Evolutionary conservation across 2,113 vertebrate species (phyloP).

Genomic region (Cichladusa arquata): DNA sequence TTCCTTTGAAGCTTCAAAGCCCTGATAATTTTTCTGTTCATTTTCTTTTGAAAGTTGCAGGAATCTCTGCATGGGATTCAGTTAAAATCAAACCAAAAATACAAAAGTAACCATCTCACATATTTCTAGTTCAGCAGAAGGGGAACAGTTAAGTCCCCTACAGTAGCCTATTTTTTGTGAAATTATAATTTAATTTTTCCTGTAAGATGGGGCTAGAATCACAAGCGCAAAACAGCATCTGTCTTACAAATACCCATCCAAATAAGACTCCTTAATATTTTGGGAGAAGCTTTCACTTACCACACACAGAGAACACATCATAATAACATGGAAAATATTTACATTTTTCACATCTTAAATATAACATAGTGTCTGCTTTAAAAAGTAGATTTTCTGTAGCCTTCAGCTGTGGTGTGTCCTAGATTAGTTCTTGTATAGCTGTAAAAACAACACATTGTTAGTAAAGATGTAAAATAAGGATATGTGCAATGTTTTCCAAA

Average conservation of each 20-base stretch:
- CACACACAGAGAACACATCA: background rate
- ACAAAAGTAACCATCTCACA: background rate
- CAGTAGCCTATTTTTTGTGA: background rate
- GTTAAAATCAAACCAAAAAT: background rate
- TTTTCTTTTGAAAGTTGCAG: background rate
- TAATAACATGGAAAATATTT: background rate
- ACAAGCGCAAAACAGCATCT: background rate
- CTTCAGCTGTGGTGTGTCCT: background rate
- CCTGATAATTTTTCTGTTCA: background rate
- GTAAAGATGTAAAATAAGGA: background rate
- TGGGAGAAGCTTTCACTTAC: background rate
- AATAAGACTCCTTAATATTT: background rate
- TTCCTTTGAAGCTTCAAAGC: background rate
- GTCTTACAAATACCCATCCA: background rate
- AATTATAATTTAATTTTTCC: background rate
- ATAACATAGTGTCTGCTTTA: slow-evolving; percentile 66
- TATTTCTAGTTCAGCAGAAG: background rate
- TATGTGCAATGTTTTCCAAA: background rate
- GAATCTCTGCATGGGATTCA: background rate
- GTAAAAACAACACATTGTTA: slow-evolving; percentile 19
- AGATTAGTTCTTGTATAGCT: slow-evolving; percentile 49
- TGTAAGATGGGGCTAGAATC: background rate
- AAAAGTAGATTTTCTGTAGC: slow-evolving; percentile 21
- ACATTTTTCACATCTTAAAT: slow-evolving; percentile 35
- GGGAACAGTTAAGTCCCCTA: background rate